Evolutionary conservation across 2,888 invertebrate species (phyloP), one percentile per base, ranked within the genome.

Genomic region (Cephus spinipes): DNA sequence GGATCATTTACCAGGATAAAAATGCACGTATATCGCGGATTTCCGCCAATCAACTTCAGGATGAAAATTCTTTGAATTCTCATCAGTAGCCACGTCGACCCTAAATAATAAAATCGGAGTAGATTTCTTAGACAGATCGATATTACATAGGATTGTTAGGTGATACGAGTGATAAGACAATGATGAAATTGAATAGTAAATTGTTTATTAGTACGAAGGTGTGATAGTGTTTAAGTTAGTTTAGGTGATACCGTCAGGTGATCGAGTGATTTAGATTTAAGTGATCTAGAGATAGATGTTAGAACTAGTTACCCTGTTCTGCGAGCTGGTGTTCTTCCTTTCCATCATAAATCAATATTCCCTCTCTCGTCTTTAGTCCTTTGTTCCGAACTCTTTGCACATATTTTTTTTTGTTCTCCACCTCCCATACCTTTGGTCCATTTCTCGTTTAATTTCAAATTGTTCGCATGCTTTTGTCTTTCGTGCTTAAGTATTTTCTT

Each of bases 251-350:
- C 81, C 81, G 76, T 79, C 75, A 31, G 71, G 74, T 71, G 71
- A 71, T 31, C 32, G 31, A 71, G 33, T 71, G 71, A 71, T 71
- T 71, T 71, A 71, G 71, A 71, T 31, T 71, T 71, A 85, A 84
- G 86, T 87, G 86, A 86, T 86, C 86, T 88, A 88, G 85, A 89
- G 88, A 89, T 89, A 88, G 88, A 88, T 88, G 87, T 88, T 89
- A 89, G 88, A 89, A 85, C 89, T 89, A 89, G 89, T 89, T 89
- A 89, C 89, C 89, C 89, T 89, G 89, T 89, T 89, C 86, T 87
- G 88, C 87, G 89, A 89, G 88, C 87, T 83, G 87, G 85, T 82
- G 84, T 85, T 85, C 84, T 83, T 85, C 82, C 82, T 82, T 82
- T 84, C 85, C 85, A 85, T 87, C 87, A 80, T 79, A 55, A 55